phyloP scores from a whole-genome alignment of 53 echinoderm and acorn worm genomes.

The Stichopus horrens region DNA sequence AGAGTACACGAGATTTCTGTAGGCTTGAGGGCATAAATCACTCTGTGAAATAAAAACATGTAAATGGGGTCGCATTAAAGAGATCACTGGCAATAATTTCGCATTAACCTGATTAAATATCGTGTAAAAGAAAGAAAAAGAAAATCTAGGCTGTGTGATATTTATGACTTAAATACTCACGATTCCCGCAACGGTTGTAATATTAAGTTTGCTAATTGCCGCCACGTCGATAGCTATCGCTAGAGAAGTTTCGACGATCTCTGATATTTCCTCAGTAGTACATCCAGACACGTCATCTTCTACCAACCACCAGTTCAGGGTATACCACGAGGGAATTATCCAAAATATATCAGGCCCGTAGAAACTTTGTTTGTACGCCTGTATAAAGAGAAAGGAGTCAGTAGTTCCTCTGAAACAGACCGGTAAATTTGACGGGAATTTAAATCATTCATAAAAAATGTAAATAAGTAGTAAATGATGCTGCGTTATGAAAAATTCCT shows the following conservation, averaged over 20 bases:
- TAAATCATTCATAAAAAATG: too few relatives aligned
- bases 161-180: background rate
- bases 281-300: background rate
- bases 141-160: too few relatives aligned
- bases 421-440: background rate
- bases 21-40: too few relatives aligned
- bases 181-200: background rate
- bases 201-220: background rate
- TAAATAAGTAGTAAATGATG: too few relatives aligned
- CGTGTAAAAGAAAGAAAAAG: too few relatives aligned
- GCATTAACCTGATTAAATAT: too few relatives aligned
- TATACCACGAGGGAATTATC: background rate
- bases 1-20: too few relatives aligned
- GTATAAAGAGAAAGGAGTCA: background rate
- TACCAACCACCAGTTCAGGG: slow-evolving; percentile 20
- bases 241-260: slow-evolving; percentile 21
- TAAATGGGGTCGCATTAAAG: too few relatives aligned
- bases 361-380: slow-evolving; percentile 1
- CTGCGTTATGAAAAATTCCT: too few relatives aligned
- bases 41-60: too few relatives aligned
- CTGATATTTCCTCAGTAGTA: slow-evolving; percentile 11
- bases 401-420: background rate
- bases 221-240: background rate
- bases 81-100: too few relatives aligned
- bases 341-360: slow-evolving; percentile 9